These are phyloP conservation scores for Trachelus troglodyta DNA, from an alignment of 2,888 invertebrate species.

Conservation along the genomic window DNA sequence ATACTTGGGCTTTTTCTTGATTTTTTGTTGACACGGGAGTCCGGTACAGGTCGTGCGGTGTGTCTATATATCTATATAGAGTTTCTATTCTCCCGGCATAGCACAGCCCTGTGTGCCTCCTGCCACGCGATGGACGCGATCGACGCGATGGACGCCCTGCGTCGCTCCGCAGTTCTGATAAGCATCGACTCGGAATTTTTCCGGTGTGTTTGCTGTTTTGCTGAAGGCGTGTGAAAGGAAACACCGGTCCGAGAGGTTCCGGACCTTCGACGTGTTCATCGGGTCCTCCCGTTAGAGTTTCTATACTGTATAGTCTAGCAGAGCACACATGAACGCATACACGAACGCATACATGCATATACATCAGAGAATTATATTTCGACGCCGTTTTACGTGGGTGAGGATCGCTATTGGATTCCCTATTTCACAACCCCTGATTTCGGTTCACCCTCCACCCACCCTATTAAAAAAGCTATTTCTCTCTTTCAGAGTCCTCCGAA, in stretches of 20 bases:
- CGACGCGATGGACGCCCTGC: neutral
- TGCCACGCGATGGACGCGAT: neutral
- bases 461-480: neutral
- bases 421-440: neutral
- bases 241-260: neutral
- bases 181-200: neutral
- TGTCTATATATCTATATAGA: no score
- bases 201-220: neutral
- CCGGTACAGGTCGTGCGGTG: no score
- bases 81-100: no score
- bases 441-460: neutral
- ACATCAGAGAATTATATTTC: neutral
- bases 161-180: neutral
- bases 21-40: no score
- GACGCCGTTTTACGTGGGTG: neutral
- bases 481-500: neutral
- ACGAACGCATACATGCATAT: neutral
- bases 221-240: slow-evolving; percentile 1
- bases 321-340: no score
- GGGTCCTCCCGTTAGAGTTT: no score
- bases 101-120: neutral
- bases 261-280: no score
- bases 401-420: neutral
- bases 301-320: no score
- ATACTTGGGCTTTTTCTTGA: no score